These are phyloP conservation scores for Tapera naevia DNA, from an alignment of 2,797 vertebrate species.

Conservation along the genomic window DNA sequence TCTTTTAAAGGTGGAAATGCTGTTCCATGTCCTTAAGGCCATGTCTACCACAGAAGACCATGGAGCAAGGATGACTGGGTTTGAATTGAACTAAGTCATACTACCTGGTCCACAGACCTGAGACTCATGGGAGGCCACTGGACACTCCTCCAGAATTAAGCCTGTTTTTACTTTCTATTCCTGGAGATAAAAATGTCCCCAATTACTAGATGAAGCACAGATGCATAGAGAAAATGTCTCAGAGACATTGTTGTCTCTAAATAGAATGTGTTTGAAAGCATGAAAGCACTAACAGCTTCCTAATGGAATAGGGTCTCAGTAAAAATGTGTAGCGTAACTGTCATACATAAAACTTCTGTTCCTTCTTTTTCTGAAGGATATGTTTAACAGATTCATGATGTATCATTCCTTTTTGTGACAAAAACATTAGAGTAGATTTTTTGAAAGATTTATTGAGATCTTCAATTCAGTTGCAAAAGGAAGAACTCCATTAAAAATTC, in stretches of 20 bases:
- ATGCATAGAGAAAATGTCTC: background rate
- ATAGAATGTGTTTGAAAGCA: background rate
- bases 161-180: background rate
- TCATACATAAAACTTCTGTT: slow-evolving; percentile 6
- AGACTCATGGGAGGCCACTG: background rate
- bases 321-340: background rate
- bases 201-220: background rate
- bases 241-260: background rate
- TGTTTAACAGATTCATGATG: background rate
- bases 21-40: background rate
- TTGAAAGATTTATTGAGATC: slow-evolving; percentile 14
- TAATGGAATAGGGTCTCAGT: background rate
- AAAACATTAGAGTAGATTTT: background rate
- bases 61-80: background rate
- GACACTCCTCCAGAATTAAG: background rate
- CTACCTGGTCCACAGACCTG: background rate
- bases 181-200: background rate
- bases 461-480: background rate
- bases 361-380: background rate
- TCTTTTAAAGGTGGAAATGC: background rate
- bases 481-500: background rate
- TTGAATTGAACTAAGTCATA: background rate
- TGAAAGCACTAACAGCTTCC: background rate
- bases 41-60: background rate
- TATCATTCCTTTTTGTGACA: background rate